Evolutionary conservation across 2,888 invertebrate species (phyloP), one percentile per base, ranked within the genome.

Genomic region (Drosophila tripunctata): DNA sequence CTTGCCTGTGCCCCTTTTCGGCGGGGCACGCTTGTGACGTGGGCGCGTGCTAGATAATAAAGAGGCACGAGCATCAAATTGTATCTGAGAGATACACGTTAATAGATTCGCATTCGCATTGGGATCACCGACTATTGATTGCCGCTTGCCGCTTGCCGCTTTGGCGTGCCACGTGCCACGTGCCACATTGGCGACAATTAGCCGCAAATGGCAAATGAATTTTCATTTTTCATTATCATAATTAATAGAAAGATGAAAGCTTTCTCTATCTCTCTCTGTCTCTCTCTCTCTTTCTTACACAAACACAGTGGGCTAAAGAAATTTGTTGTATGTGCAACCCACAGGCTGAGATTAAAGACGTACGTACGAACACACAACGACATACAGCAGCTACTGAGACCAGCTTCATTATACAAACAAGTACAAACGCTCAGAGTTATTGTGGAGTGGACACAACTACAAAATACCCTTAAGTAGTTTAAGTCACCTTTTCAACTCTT

Each of bases 161-260:
- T 60, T 54, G 68, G n/a, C n/a, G n/a, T n/a, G n/a, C n/a, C 27
- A 10, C 36, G 15, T 4, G 77, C 55, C 75, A 47, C 77, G 74
- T 67, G 76, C 15, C 60, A 44, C 58, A 33, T 8, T 35, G 31
- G 50, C 31, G 74, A 84, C 82, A 78, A 81, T 84, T 82, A 81
- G 81, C 77, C 81, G 64, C 82, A 84, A 81, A 85, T 81, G 72
- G 62, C 64, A 78, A 80, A 74, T 64, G 70, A 68, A 76, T 81
- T 80, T 77, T 38, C 63, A 56, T 57, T 74, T 79, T 77, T 72
- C 75, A 83, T 83, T 72, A 75, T 67, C 70, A 84, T 78, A 73
- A 80, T 73, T 80, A 80, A 80, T 72, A 61, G 72, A 64, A 58
- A 78, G 67, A 76, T 65, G 51, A 68, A 73, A 57, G 69, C 64